Evolutionary conservation across 2,113 vertebrate species (phyloP).

Genomic region (Catharus bicknelli): DNA sequence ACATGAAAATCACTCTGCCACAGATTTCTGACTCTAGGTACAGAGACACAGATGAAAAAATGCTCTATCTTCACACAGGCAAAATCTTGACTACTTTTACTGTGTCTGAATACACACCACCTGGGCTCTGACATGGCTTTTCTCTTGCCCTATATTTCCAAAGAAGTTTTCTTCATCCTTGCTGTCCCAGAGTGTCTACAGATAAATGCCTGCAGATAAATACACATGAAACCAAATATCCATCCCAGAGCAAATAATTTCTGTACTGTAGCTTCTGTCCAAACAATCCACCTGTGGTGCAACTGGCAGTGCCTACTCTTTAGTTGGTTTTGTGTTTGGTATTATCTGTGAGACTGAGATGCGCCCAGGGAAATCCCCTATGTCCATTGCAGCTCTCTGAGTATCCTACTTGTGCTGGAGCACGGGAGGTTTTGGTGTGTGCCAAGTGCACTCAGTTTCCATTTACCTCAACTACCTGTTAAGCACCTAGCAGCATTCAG

Average conservation of each 20-base stretch:
- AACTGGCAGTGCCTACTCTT: background rate
- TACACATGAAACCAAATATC: background rate
- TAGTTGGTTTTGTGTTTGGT: background rate
- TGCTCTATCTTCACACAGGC: background rate
- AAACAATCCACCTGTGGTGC: background rate
- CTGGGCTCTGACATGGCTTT: background rate
- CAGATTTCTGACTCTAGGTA: background rate
- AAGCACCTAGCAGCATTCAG: background rate
- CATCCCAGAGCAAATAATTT: background rate
- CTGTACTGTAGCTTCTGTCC: background rate
- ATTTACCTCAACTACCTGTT: background rate
- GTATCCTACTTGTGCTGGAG: background rate
- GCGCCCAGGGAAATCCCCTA: background rate
- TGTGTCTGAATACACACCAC: background rate
- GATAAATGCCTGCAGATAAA: background rate
- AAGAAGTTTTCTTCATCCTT: background rate
- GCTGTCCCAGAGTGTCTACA: background rate
- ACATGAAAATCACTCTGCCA: background rate
- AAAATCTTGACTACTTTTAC: background rate
- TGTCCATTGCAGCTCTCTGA: background rate
- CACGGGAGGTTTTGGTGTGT: background rate
- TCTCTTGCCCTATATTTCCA: background rate
- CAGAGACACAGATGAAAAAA: background rate
- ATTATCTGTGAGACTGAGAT: background rate
- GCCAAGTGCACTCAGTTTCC: background rate